Base-by-base conservation (phyloP, 2,113 vertebrate genomes). In the Carassius carassius region DNA sequence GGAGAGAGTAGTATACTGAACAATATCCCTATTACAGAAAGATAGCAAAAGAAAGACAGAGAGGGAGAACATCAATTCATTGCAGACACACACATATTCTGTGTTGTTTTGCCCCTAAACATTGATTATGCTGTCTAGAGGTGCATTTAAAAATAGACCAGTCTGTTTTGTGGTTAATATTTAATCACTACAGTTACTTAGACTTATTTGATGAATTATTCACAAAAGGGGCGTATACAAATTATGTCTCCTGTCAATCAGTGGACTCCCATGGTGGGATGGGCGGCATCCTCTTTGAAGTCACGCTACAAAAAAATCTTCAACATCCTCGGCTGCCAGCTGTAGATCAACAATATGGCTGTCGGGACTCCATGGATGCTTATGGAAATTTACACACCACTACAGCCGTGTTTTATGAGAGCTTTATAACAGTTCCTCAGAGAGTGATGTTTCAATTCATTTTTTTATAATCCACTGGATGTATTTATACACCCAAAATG, bases 121-220 rank as follows among this genome's bases (percentile, higher is more conserved):
- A 17, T 58, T 75, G 51, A 51, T 47, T 35, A 13, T 69, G 49
- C 47, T 54, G 54, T 69, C 21, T 58, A 84, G 17, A 5, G n/a
- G 70, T 78, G 25, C 69, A 47, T 54, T 35, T 14, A 25, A 80
- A 65, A 87, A 44, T 78, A 78, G 56, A 83, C 78, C 19, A 76
- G 73, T 54, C 23, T 63, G 81, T 25, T 60, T 62, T 25, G 41
- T 44, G 10, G 32, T 87, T 80, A 84, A 84, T 87, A 80, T 84
- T 84, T 84, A 67, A 84, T 84, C 29, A 25, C 25, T 69, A 74
- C 60, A 23, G n/a, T 80, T 67, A 86, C 82, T 60, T 75, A 41
- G 76, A 85, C 69, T 51, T 69, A 35, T 23, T 21, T 25, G n/a
- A 41, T 88, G 58, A 85, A 79, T 88, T 69, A 83, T 88, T 83